Percentiles rank a stretch among this genome's conserved stretches.
These are phyloP conservation scores for Porites cylindrica DNA, from an alignment of 92 coral and sea anemone species.

Conservation along the genomic window DNA sequence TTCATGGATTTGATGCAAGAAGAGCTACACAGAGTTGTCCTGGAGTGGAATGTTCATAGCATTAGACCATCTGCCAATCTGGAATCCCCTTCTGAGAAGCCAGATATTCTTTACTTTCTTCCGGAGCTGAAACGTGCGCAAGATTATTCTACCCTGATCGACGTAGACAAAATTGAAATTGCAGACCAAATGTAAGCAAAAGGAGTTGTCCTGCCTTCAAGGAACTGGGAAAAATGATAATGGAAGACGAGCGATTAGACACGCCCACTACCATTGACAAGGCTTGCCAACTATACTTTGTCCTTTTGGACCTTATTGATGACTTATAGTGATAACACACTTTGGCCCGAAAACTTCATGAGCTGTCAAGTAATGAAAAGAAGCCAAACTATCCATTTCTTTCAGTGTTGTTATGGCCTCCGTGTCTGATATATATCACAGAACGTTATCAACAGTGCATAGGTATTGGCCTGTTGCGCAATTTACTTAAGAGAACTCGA, in stretches of 20 bases:
- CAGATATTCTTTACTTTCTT: slow-evolving; percentile 60
- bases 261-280: slow-evolving; percentile 15
- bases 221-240: slow-evolving; percentile 11
- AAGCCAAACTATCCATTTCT: no score
- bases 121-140: slow-evolving; percentile 22
- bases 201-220: slow-evolving; percentile 45
- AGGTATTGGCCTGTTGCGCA: no score
- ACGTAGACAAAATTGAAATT: slow-evolving; percentile 33
- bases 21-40: slow-evolving; percentile 48
- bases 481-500: no score
- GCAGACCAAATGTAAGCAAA: slow-evolving; percentile 37
- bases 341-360: no score
- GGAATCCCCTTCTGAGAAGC: slow-evolving; percentile 51
- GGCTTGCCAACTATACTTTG: slow-evolving; percentile 32
- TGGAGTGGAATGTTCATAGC: slow-evolving; percentile 57
- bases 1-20: slow-evolving; percentile 40
- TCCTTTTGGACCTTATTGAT: slow-evolving; percentile 26
- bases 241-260: slow-evolving; percentile 30
- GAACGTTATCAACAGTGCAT: no score
- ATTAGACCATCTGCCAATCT: slow-evolving; percentile 44
- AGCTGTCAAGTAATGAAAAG: no score
- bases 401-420: no score
- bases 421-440: no score
- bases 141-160: slow-evolving; percentile 18
- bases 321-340: background rate